Evolutionary conservation across 2,113 vertebrate genomes (phyloP).

Genomic region (Dasyurus viverrinus): DNA sequence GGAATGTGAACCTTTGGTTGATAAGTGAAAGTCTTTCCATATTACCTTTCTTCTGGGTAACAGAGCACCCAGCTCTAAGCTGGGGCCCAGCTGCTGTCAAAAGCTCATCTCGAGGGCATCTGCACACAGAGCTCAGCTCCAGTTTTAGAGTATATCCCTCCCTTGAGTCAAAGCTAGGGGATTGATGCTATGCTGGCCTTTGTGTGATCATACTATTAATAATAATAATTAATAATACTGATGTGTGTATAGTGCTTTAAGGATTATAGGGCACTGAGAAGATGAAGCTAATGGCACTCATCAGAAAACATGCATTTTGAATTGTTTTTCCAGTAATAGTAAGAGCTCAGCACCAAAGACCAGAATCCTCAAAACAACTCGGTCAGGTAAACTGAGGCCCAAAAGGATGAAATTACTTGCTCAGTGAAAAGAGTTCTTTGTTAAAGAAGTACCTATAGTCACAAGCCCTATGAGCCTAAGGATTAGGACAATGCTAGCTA

Average conservation of each 20-base stretch:
- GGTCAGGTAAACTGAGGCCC: neutral
- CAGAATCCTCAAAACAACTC: neutral
- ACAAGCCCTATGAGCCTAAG: neutral
- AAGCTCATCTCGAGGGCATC: neutral
- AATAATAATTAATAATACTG: neutral
- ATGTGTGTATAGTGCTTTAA: neutral
- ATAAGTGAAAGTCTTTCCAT: constrained; percentile 46
- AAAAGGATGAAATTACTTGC: neutral
- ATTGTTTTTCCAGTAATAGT: neutral
- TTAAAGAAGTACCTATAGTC: accelerated
- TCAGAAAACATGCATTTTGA: neutral
- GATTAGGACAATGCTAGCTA: neutral
- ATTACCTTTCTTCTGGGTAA: constrained; percentile 48
- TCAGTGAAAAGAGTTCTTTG: neutral
- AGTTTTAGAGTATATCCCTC: accelerated
- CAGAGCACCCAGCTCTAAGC: neutral
- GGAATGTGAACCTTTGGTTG: constrained; percentile 62
- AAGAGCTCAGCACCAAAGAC: neutral
- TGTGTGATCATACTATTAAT: neutral
- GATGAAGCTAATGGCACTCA: neutral
- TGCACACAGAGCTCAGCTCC: neutral
- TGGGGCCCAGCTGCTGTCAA: neutral
- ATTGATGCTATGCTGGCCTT: neutral
- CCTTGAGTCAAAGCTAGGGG: neutral
- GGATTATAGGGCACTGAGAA: neutral